Percentiles rank a stretch among this genome's conserved stretches.
phyloP scores from a whole-genome alignment of 2,888 invertebrate species.

The Celastrina argiolus region DNA sequence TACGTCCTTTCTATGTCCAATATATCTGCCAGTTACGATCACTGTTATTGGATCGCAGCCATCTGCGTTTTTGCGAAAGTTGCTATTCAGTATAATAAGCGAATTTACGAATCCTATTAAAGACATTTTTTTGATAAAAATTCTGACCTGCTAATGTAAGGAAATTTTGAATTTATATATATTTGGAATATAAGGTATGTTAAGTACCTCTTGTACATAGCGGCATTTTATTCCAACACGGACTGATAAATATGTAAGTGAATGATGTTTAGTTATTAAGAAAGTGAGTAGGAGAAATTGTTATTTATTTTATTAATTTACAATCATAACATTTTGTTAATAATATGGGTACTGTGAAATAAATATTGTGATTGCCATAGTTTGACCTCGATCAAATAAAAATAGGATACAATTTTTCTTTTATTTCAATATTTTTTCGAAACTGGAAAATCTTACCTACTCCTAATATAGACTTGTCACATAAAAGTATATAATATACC shows the following conservation, averaged over 20 bases:
- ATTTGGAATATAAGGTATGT: constrained; percentile 22
- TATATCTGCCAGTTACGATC: background rate
- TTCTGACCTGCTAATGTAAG: constrained; percentile 7
- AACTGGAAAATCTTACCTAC: background rate
- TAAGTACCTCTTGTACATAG: constrained; percentile 32
- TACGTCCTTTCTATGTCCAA: background rate
- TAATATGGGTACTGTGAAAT: constrained; percentile 36
- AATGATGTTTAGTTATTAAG: constrained; percentile 34
- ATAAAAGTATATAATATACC: too few species aligned
- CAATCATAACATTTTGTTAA: constrained; percentile 33
- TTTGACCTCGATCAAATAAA: constrained; percentile 60
- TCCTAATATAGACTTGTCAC: too few species aligned
- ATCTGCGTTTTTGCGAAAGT: too few species aligned
- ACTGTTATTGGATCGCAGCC: background rate
- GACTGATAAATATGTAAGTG: constrained; percentile 35
- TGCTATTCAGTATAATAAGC: background rate
- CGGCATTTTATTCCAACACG: constrained; percentile 36
- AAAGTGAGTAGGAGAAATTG: constrained; percentile 37
- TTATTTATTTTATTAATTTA: constrained; percentile 41
- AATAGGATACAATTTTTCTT: constrained; percentile 38
- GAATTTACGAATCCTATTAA: background rate
- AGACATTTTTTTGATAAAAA: background rate
- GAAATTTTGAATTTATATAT: constrained; percentile 21
- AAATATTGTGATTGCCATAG: constrained; percentile 63
- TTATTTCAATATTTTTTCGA: constrained; percentile 32